A percentile compares a stretch with the other conserved stretches of the same genome.
These are phyloP conservation scores for Sminthurides aquaticus DNA, from an alignment of 2,888 invertebrate genomes.

Conservation along the genomic window DNA sequence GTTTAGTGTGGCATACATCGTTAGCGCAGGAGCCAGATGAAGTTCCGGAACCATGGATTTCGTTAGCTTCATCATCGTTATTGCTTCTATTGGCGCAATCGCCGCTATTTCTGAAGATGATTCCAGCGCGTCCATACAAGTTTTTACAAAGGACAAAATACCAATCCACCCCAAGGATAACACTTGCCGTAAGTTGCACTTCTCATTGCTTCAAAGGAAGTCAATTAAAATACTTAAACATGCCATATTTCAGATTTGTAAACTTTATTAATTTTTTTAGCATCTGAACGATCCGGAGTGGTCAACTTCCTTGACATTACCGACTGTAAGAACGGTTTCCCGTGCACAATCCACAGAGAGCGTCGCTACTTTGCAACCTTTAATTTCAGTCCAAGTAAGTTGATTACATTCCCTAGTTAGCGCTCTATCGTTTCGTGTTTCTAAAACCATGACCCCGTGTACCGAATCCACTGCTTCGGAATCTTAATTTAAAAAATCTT, in stretches of 20 bases:
- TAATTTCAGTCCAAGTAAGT: slow-evolving; percentile 7
- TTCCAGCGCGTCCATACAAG: background rate
- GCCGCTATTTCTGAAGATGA: no score
- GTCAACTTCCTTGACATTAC: slow-evolving; percentile 2
- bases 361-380: background rate
- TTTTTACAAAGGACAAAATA: background rate
- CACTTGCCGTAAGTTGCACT: no score
- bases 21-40: no score
- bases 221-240: no score
- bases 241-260: no score
- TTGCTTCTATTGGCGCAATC: no score
- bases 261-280: background rate
- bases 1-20: no score
- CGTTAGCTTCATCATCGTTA: no score
- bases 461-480: background rate
- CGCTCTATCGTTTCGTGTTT: background rate
- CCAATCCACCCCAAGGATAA: background rate
- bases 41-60: no score
- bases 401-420: background rate
- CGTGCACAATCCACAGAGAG: slow-evolving; percentile 1
- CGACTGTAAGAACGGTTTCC: background rate
- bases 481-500: no score
- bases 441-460: background rate
- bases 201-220: no score
- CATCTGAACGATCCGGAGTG: background rate